Base-by-base conservation (phyloP, 1,140 invertebrate genomes). In the Heterodera carotae region DNA sequence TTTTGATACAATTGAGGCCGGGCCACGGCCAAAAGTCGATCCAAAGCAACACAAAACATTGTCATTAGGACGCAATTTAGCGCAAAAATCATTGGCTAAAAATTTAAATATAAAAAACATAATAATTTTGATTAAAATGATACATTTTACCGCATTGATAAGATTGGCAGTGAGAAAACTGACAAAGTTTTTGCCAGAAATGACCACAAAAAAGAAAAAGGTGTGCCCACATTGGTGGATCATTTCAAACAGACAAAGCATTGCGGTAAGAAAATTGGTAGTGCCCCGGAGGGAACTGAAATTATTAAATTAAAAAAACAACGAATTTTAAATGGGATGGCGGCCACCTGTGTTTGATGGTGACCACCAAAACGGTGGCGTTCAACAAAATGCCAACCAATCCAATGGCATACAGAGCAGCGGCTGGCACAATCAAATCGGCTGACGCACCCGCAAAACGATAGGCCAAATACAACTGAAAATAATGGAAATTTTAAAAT, bases 111-210 rank as follows among this genome's bases (percentile, higher is more conserved):
- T 34, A 31, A 59, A 53, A 72, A 53, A n/a, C n/a, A 31, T 3
- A 73, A 73, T 56, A 53, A 8, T 31, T 31, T 62, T 62, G 60
- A 25, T 0, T 8, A 25, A 31, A 31, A n/a, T n/a, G n/a, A n/a
- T n/a, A 56, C 2, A 53, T 29, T 33, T 34, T 34, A 69, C 68
- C 27, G 53, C 53, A 3, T 60, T 73, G 29, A 73, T n/a, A 5
- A 60, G 60, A 34, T 48, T 34, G 60, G 70, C 70, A 34, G 48
- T 31, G 22, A 73, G n/a, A 29, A 73, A 34, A 27, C 33, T 34
- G 34, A 73, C 43, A 73, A 73, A 73, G 34, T 73, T 73, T 10
- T 12, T 73, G 33, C 70, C 70, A n/a, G 70, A 43, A 2, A 73
- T 25, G 29, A 48, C 25, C 53, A 73, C 60, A 25, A 73, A 18